Base-by-base conservation (phyloP, 1,140 invertebrate species). In the Caenorhabditis tropicalis region DNA sequence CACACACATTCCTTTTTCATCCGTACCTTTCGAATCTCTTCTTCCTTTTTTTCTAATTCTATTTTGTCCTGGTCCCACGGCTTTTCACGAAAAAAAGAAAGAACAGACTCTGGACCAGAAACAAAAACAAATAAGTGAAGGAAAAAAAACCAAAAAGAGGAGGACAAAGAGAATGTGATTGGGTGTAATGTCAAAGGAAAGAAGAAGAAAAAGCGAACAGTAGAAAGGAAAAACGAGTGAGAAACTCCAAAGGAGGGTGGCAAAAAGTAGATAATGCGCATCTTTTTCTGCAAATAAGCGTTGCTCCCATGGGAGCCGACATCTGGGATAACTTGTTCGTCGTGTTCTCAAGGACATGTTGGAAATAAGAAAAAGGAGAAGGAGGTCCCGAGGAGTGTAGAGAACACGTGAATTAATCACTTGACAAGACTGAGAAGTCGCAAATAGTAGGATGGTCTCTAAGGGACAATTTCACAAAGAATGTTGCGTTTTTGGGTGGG, bases 331-430 rank as follows among this genome's bases (percentile, higher is more conserved):
- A 74, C 65, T 74, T 43, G 36, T 43, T 74, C 36, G 36, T 74
- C 21, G 65, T 74, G 65, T 74, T 74, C 65, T 27, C 27, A 43
- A 74, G 65, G 33, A 74, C 36, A 43, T 31, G 33, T 24, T 12
- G 21, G 9, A 24, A 43, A 74, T 74, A 74, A 46, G 4, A 1
- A 74, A 74, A 36, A 65, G 16, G 19, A 39, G 65, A 12, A 39
- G 29, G 36, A 46, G 65, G 65, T 74, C 36, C 36, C 24, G 36
- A 43, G 33, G 16, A 65, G 58, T 24, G 36, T 27, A 12, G 24
- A 74, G 65, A 74, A 74, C 65, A 74, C 36, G 36, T 74, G 65
- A 74, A 74, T 74, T 74, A 74, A 74, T 74, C 65, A 74, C 65
- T 39, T 74, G 65, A 74, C 65, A 74, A 74, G 36, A 21, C 36